A percentile compares a stretch with the other conserved stretches of the same genome.
Evolutionary conservation across 2,888 invertebrate species (phyloP).

Genomic region (Clitarchus hookeri): DNA sequence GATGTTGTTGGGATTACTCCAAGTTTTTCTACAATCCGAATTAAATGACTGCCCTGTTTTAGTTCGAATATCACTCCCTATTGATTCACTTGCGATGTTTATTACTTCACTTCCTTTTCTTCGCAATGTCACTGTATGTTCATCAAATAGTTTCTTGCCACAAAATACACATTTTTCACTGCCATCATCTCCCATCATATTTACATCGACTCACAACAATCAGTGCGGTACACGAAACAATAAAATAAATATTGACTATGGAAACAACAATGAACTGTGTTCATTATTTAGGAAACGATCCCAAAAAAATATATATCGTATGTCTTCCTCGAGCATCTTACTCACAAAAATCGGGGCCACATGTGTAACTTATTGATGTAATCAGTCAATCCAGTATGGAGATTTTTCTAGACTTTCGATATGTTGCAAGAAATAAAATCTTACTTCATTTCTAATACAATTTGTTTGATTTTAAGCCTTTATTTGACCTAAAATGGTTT

Average conservation of each 20-base stretch:
- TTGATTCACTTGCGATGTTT: neutral
- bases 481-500: too few relatives aligned
- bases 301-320: neutral
- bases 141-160: neutral
- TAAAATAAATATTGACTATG: neutral
- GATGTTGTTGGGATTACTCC: neutral
- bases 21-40: neutral
- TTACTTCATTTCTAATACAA: conserved; percentile 7
- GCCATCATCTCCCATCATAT: neutral
- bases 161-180: neutral
- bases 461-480: conserved; percentile 2
- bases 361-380: neutral
- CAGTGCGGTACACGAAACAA: neutral
- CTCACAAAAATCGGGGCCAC: neutral
- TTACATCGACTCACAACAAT: conserved; percentile 2
- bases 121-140: conserved; percentile 7
- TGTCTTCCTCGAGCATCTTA: neutral
- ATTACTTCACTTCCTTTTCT: neutral
- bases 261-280: neutral
- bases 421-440: neutral
- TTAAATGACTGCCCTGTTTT: neutral
- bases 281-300: neutral
- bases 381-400: neutral
- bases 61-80: neutral
- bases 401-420: conserved; percentile 18